Evolutionary conservation across 2,113 vertebrate genomes (phyloP).

Genomic region (Odocoileus virginianus): DNA sequence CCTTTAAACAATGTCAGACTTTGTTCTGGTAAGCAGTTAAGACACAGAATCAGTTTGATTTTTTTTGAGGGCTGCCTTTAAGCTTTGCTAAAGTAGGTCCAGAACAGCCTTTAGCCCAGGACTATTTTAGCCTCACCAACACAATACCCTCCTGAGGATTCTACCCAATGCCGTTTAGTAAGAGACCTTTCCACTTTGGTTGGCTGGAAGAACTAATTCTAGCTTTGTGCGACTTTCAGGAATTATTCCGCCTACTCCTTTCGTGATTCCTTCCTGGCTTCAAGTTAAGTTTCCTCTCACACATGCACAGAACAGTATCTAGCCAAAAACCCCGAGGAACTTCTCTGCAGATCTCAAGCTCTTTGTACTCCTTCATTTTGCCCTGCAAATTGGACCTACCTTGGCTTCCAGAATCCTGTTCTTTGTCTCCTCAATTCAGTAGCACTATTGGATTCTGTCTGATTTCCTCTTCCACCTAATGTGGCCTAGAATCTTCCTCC

Average conservation of each 20-base stretch:
- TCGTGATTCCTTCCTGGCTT: not conserved
- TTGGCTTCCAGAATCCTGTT: not conserved
- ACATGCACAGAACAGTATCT: not conserved
- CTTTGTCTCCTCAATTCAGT: not conserved
- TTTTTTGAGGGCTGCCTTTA: not conserved
- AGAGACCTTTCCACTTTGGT: not conserved
- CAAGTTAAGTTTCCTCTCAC: not conserved
- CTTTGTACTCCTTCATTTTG: not conserved
- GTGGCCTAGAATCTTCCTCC: not conserved
- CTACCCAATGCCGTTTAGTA: not conserved
- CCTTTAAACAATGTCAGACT: slow-evolving; percentile 4
- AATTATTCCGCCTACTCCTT: not conserved
- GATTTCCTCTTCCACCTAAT: not conserved
- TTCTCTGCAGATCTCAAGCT: not conserved
- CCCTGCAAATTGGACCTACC: not conserved
- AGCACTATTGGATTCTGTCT: not conserved
- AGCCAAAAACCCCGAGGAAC: not conserved
- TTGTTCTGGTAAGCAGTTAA: not conserved
- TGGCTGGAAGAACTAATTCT: not conserved
- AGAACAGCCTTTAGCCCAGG: not conserved
- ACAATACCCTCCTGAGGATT: not conserved
- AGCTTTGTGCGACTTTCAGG: not conserved
- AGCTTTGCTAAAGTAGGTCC: not conserved
- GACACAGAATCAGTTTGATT: not conserved
- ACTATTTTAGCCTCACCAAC: not conserved